Evolutionary conservation across 2,888 invertebrate species (phyloP), one percentile per base, ranked within the genome.

Genomic region (Phortica magna): DNA sequence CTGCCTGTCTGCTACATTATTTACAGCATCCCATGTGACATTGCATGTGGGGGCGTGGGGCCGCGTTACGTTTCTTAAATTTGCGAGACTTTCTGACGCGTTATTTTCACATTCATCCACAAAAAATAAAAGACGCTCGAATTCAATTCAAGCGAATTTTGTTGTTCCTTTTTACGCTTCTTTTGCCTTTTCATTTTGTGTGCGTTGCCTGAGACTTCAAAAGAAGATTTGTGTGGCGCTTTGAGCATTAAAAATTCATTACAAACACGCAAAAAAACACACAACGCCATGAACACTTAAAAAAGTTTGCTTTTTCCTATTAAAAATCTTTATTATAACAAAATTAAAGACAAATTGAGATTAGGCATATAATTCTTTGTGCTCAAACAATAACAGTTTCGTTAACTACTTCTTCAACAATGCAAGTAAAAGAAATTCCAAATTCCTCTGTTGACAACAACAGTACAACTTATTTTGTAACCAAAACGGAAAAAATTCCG

Each of bases 1-100:
- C 80, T 77, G 80, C 81, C 77, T 84, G 85, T 86, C 85, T 86
- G 85, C 83, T 83, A 82, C 78, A 84, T 84, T 86, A 86, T 88
- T 88, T 86, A 86, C 85, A 86, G 83, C 87, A 80, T 86, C 83
- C 82, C 75, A 55, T 57, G 70, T 65, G 67, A 43, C 43, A 57
- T 39, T 48, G 7, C 43, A 19, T 59, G 42, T 74, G 68, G 68
- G 53, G 57, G 42, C 31, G 73, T 7, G 53, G 39, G 2, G 39
- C n/a, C 22, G 43, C 10, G 14, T 64, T 48, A 39, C n/a, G n/a
- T 39, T 48, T 57, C 31, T 55, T 17, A 55, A 70, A 72, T 31
- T 31, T 77, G 59, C 67, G 76, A 55, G 72, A 67, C 74, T 59
- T 74, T 65, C n/a, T 64, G 65, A 22, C 74, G 39, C 74, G 14